phyloP scores from a whole-genome alignment of 2,797 vertebrate genomes.

The Sebastes flavidus region DNA sequence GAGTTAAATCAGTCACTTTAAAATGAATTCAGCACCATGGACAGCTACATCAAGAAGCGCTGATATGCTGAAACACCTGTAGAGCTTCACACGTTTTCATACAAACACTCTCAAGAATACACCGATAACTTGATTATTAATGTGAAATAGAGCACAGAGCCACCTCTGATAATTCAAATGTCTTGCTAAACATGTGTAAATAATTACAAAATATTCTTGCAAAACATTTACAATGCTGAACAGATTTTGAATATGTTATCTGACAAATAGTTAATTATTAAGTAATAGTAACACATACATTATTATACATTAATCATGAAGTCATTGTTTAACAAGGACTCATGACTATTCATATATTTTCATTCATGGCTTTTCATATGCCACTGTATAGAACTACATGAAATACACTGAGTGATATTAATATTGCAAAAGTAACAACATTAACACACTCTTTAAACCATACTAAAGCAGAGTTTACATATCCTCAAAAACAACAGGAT shows the following conservation, averaged over 20 bases:
- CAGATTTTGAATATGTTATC: not conserved
- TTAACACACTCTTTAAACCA: not conserved
- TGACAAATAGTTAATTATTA: not conserved
- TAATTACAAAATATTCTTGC: not conserved
- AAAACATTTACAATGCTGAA: not conserved
- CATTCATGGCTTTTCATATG: not conserved
- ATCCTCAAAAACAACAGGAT: not conserved
- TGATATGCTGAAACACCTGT: slow-evolving; percentile 22
- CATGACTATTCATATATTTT: not conserved
- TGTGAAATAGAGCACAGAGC: not conserved
- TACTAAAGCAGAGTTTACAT: not conserved
- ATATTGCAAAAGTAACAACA: not conserved
- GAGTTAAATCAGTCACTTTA: not conserved
- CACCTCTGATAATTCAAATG: not conserved
- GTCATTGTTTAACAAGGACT: not conserved
- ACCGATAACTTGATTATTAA: not conserved
- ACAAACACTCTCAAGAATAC: not conserved
- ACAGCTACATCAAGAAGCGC: slow-evolving; percentile 28
- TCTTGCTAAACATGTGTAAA: not conserved
- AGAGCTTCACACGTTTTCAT: not conserved
- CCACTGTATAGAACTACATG: no score
- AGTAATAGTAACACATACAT: not conserved
- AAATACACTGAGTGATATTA: not conserved
- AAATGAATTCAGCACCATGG: slow-evolving; percentile 46
- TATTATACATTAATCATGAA: not conserved